Conservation (phyloP, 2,113 vertebrate genomes). For the Bagarius yarrelli region DNA sequence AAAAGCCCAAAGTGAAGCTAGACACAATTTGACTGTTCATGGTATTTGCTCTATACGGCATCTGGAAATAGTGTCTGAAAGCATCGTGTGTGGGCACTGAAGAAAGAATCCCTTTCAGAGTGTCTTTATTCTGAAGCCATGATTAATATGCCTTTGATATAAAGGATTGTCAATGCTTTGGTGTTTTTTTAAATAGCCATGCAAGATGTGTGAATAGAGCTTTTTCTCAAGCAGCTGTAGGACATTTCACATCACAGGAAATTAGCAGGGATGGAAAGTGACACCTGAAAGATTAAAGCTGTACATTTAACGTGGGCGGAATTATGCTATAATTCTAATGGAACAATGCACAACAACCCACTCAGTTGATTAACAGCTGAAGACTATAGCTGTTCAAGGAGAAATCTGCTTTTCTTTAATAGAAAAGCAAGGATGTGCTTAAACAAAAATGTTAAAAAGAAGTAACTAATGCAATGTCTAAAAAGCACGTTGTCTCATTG, state of each 20-base stretch:
- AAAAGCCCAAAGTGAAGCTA: conserved; percentile 29
- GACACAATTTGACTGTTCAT: conserved; percentile 19
- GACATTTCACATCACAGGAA: conserved; percentile 59
- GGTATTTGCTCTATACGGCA: conserved; percentile 30
- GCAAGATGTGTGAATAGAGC: conserved; percentile 54
- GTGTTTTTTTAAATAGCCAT: conserved; percentile 58
- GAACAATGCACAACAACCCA: conserved; percentile 56
- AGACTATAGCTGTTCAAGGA: conserved; percentile 50
- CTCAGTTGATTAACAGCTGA: conserved; percentile 48
- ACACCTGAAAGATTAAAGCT: conserved; percentile 60
- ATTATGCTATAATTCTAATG: conserved; percentile 53
- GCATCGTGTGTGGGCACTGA: conserved; percentile 33
- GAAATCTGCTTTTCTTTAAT: conserved; percentile 61
- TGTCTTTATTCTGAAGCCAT: conserved; percentile 49
- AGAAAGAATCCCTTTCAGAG: conserved; percentile 33
- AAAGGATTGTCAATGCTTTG: conserved; percentile 60
- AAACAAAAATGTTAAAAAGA: conserved; percentile 47
- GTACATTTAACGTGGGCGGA: conserved; percentile 64
- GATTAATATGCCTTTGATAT: conserved; percentile 62
- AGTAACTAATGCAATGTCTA: conserved; percentile 48
- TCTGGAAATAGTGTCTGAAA: conserved; percentile 49
- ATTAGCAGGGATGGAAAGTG: conserved; percentile 62
- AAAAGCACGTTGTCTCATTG: conserved; percentile 37
- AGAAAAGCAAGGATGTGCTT: conserved; percentile 55
- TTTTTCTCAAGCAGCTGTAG: conserved; percentile 57